phyloP scores from a whole-genome alignment of 1,140 invertebrate genomes.

The Monomorium pharaonis region DNA sequence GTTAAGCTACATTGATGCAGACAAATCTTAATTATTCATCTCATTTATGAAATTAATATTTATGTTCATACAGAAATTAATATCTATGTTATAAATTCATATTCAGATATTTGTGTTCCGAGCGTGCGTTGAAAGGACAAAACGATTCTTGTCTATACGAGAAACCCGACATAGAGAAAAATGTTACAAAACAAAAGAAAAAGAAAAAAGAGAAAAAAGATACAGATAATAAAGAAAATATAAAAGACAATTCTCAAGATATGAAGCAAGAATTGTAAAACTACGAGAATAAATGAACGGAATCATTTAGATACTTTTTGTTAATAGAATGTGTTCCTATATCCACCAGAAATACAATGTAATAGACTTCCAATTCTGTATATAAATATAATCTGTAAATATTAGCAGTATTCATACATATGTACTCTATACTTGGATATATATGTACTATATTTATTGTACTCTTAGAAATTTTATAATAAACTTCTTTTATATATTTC shows the following conservation, averaged over 20 bases:
- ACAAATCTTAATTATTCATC: not conserved
- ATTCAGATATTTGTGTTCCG: slow-evolving; percentile 88
- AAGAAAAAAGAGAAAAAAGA: slow-evolving; percentile 66
- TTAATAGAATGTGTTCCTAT: slow-evolving; percentile 22
- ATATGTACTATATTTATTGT: slow-evolving; percentile 42
- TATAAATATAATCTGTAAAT: slow-evolving; percentile 48
- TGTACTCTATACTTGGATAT: not conserved
- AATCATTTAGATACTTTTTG: not conserved
- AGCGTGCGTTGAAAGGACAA: slow-evolving; percentile 87
- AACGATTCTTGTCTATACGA: slow-evolving; percentile 91
- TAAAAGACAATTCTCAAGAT: not conserved
- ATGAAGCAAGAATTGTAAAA: slow-evolving; percentile 49
- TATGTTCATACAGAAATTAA: not conserved
- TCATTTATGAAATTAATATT: slow-evolving; percentile 2
- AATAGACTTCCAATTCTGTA: not conserved
- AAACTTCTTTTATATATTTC: slow-evolving; percentile 53
- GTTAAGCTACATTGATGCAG: no score
- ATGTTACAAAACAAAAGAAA: slow-evolving; percentile 77
- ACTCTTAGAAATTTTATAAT: slow-evolving; percentile 34
- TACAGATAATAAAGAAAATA: slow-evolving; percentile 5
- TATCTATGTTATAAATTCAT: slow-evolving; percentile 36
- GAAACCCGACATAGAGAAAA: slow-evolving; percentile 76
- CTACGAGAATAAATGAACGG: slow-evolving; percentile 5
- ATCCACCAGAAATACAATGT: not conserved
- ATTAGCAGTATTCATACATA: slow-evolving; percentile 12